Evolutionary conservation across 1,140 invertebrate genomes (phyloP), one percentile per base, ranked within the genome.

Genomic region (Notospermus geniculatus): DNA sequence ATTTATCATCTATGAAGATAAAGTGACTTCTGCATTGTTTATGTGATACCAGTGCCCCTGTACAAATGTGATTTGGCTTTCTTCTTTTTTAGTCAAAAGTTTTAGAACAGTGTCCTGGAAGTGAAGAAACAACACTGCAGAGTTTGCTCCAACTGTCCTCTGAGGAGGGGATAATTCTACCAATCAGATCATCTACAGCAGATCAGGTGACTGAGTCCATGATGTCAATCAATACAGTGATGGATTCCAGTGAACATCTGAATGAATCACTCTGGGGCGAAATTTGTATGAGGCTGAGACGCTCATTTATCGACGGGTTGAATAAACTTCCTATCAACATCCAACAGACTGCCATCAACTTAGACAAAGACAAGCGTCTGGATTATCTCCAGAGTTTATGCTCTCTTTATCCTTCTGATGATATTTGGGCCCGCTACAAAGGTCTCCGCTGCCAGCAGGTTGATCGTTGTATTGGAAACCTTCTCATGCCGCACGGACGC

Each of bases 51-150:
- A 52, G n/a, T 17, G 11, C 13, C 19, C 5, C 25, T 23, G 11
- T 57, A 15, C 41, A 43, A 23, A 19, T n/a, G 19, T n/a, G n/a
- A 19, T 43, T 43, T 7, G 7, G 5, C 41, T 57, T 36, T 39
- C 7, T 9, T n/a, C 4, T 59, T 54, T 65, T 62, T 15, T 60
- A 75, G 73, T 56, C 55, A 45, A 57, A 63, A 32, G 64, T 56
- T 19, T 46, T 78, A 45, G 74, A 76, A 30, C 62, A 74, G 43
- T 54, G 64, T 32, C 74, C 74, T 41, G 76, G 75, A 2, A 62
- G 72, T 71, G 76, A 78, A 54, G 76, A 78, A 46, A 61, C 68
- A 0, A 59, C 77, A 11, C 63, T 78, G 25, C 71, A 78, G 32
- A 72, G 75, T 53, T 64, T 78, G 13, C 57, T 78, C 29, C 64